Conservation (phyloP, 53 echinoderm and acorn worm genomes). For the Zoroaster sp. region DNA sequence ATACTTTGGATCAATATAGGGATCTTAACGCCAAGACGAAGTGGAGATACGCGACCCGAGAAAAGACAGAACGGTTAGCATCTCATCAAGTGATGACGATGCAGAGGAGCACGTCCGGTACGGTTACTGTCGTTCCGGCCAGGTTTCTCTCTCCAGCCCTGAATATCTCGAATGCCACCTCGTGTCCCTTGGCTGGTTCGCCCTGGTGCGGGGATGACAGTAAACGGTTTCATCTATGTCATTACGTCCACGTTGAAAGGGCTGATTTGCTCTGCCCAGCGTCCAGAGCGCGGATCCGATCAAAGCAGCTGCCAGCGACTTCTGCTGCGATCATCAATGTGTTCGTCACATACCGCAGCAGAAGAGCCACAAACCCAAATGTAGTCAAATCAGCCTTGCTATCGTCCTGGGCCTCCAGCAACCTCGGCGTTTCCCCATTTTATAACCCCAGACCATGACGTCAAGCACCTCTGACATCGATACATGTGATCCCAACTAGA, state of each 20-base stretch:
- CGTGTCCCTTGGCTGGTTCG: conserved; percentile 78
- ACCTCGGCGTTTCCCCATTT: conserved; percentile 89
- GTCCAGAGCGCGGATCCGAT: conserved; percentile 91
- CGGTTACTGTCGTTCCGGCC: conserved; percentile 61
- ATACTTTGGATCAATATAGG: background rate
- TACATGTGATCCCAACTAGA: conserved; percentile 50
- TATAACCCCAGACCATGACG: conserved; percentile 63
- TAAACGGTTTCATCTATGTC: conserved; percentile 91
- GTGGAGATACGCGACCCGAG: conserved; percentile 1
- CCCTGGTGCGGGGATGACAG: conserved; percentile 90
- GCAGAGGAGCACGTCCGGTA: conserved; percentile 23
- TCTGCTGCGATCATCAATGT: conserved; percentile 78
- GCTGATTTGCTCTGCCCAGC: conserved; percentile 81
- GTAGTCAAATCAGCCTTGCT: conserved; percentile 71
- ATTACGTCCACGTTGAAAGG: conserved; percentile 80
- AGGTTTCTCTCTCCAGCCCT: conserved; percentile 59
- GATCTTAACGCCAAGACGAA: background rate
- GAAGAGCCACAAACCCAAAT: conserved; percentile 80
- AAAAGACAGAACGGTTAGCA: background rate
- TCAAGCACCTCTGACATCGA: conserved; percentile 23
- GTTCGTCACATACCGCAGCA: conserved; percentile 89
- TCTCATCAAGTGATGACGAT: background rate
- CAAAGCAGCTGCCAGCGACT: conserved; percentile 89
- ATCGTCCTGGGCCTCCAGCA: conserved; percentile 74
- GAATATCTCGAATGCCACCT: conserved; percentile 78